A percentile compares a stretch with the other conserved stretches of the same genome.
phyloP scores from a whole-genome alignment of 2,888 invertebrate genomes.

The Lobophora halterata region DNA sequence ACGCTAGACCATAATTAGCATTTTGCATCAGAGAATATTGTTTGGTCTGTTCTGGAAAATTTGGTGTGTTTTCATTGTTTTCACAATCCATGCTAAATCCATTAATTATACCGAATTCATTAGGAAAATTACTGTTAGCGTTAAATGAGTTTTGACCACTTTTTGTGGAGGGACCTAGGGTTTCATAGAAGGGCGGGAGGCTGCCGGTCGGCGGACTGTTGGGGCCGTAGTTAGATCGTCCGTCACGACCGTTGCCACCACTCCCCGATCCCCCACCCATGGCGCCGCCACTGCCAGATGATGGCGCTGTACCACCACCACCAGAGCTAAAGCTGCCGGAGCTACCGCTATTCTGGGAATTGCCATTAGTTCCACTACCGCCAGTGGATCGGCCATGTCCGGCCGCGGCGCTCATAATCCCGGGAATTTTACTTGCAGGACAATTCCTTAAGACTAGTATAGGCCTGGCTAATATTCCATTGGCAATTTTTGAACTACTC shows the following conservation, averaged over 20 bases:
- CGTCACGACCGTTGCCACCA: slow-evolving; percentile 89
- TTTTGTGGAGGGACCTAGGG: slow-evolving; percentile 83
- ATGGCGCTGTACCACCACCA: slow-evolving; percentile 78
- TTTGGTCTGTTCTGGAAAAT: slow-evolving; percentile 81
- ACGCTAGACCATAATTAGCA: slow-evolving; percentile 88
- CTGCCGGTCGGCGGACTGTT: slow-evolving; percentile 94
- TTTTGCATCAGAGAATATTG: slow-evolving; percentile 91
- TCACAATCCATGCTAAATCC: slow-evolving; percentile 89
- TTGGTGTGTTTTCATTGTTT: slow-evolving; percentile 81
- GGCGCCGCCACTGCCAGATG: slow-evolving; percentile 82
- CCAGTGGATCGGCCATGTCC: slow-evolving; percentile 88
- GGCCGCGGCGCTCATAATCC: slow-evolving; percentile 87
- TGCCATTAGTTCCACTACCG: slow-evolving; percentile 75
- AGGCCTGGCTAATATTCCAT: slow-evolving; percentile 77
- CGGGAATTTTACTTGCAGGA: slow-evolving; percentile 81
- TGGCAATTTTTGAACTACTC: slow-evolving; percentile 84
- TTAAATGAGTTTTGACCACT: slow-evolving; percentile 88
- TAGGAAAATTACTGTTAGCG: slow-evolving; percentile 83
- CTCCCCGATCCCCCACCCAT: slow-evolving; percentile 87
- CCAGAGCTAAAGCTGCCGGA: slow-evolving; percentile 79
- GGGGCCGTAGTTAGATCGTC: slow-evolving; percentile 92
- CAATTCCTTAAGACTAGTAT: slow-evolving; percentile 78
- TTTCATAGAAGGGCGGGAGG: slow-evolving; percentile 94
- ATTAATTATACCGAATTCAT: slow-evolving; percentile 85
- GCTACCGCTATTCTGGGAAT: slow-evolving; percentile 75